Conservation (phyloP, 2,797 vertebrate species). For the Staurois parvus region DNA sequence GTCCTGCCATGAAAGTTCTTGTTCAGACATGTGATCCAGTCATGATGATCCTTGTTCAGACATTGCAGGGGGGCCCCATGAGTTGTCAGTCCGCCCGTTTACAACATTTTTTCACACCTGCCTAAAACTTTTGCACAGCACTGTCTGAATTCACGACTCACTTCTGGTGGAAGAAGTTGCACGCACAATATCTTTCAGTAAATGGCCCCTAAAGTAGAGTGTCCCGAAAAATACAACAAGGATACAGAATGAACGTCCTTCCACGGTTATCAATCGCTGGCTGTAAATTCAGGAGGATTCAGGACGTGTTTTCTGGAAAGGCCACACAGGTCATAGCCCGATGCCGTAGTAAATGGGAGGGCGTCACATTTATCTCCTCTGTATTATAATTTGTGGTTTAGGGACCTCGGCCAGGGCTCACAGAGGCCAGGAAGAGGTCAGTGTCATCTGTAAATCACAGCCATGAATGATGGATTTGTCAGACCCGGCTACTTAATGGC, state of each 20-base stretch:
- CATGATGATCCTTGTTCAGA: too few species aligned
- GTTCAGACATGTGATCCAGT: too few species aligned
- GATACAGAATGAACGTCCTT: neutral
- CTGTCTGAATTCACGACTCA: too few species aligned
- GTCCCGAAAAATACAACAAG: neutral
- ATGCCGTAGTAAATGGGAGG: neutral
- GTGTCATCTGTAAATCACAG: neutral
- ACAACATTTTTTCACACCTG: too few species aligned
- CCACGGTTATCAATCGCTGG: neutral
- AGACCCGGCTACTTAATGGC: neutral
- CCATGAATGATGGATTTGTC: neutral
- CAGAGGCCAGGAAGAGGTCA: neutral
- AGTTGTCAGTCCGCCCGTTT: too few species aligned
- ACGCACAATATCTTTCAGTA: neutral
- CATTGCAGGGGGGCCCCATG: too few species aligned
- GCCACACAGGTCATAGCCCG: neutral
- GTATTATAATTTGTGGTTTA: neutral
- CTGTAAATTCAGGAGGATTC: neutral
- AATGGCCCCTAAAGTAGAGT: neutral
- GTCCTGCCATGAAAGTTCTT: too few species aligned
- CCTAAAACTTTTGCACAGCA: too few species aligned
- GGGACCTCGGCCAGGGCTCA: neutral
- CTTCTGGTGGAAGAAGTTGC: neutral
- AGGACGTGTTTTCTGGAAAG: slow-evolving; percentile 25
- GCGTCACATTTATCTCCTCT: slow-evolving; percentile 5